Base-by-base conservation (phyloP, 1,140 invertebrate species). In the Holcopasites calliopsidis region DNA sequence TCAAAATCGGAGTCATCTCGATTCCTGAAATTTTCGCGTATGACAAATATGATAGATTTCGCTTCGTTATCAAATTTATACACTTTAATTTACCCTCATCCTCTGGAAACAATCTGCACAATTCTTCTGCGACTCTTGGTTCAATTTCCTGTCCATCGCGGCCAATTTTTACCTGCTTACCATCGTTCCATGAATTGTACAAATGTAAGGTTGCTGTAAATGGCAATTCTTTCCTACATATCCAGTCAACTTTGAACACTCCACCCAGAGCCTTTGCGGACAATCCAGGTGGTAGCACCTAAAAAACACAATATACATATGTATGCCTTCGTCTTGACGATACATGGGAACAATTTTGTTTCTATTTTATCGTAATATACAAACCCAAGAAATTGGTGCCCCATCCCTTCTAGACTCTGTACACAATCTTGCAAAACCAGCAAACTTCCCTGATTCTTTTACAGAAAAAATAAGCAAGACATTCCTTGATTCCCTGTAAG, bases 71-170 rank as follows among this genome's bases (percentile, higher is more conserved):
- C n/a, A n/a, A n/a, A n/a, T n/a, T 52, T 26, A 3, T 5, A n/a
- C 35, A 57, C 26, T 40, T 13, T 47, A 23, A 47, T 33, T 50
- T 86, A 85, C 95, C 95, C 84, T 98, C 96, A 91, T 99, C 98
- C 91, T 97, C 95, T 4, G 97, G 96, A 92, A 99, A 99, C 49
- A 99, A 91, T 81, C 97, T 94, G 89, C 98, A 99, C 38, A 99
- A 92, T 90, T 98, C 97, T 90, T 98, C 97, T 40, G 97, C 98
- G 75, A 99, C 97, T 87, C 96, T 94, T 16, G 98, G 97, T 88
- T 99, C 98, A 77, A 99, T 97, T 94, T 99, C 98, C 93, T 99
- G 98, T 21, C 98, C 98, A 94, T 99, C 98, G 84, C 98, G 94
- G 18, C 98, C 98, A 88, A 99, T 99, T 94, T 99, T 99, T 0